Evolutionary conservation across 92 coral and sea anemone genomes (phyloP).

Genomic region (Zoanthus sansibaricus): DNA sequence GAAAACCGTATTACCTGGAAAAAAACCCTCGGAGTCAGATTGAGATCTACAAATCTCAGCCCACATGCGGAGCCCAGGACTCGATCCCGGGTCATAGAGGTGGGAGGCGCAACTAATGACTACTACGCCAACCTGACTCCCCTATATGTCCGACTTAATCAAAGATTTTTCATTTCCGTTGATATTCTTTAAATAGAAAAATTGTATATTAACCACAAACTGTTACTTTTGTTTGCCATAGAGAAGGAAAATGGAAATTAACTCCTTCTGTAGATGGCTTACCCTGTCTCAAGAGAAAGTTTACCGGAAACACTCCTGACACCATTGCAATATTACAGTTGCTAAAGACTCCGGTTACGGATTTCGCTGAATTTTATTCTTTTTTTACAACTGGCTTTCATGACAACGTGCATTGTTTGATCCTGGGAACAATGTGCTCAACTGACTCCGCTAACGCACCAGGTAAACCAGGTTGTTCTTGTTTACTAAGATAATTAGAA

Average conservation of each 20-base stretch:
- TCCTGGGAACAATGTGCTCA: constrained; percentile 77
- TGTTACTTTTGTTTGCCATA: background rate
- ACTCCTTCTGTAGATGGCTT: constrained; percentile 50
- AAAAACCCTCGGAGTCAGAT: too few species aligned
- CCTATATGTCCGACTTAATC: background rate
- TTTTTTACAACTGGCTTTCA: constrained; percentile 64
- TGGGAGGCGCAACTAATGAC: too few species aligned
- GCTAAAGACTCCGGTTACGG: constrained; percentile 9
- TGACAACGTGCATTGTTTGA: constrained; percentile 65
- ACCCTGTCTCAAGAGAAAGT: constrained; percentile 63
- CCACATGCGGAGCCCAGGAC: too few species aligned
- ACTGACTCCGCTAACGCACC: constrained; percentile 73
- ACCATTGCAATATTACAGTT: constrained; percentile 63
- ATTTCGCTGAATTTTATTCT: constrained; percentile 58
- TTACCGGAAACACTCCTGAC: constrained; percentile 67
- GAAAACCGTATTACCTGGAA: too few species aligned
- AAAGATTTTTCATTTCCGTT: background rate
- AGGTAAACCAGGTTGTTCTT: background rate
- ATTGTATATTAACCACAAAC: too few species aligned
- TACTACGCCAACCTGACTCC: too few species aligned
- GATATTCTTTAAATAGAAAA: background rate
- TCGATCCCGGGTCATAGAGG: too few species aligned
- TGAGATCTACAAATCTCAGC: too few species aligned
- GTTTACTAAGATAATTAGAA: too few species aligned
- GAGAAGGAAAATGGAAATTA: constrained; percentile 51